Percentiles rank a stretch among this genome's conserved stretches.
Evolutionary conservation across 2,888 invertebrate species (phyloP).

Genomic region (Aromia moschata): DNA sequence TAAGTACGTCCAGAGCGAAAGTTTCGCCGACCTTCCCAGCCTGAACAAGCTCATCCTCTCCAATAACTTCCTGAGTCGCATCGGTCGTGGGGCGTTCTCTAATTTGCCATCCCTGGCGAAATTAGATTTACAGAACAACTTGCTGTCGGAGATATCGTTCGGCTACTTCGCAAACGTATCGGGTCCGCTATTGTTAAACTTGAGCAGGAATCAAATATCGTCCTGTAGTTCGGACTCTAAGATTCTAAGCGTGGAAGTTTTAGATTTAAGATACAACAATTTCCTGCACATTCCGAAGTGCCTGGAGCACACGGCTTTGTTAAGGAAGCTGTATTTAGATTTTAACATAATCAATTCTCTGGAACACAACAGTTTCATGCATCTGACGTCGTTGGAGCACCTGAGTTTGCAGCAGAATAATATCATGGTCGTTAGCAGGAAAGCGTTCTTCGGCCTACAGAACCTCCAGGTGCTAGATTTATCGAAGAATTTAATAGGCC

Average conservation of each 20-base stretch:
- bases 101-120: constrained; percentile 80
- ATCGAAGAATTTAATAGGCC: constrained; percentile 78
- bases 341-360: constrained; percentile 78
- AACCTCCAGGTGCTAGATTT: constrained; percentile 82
- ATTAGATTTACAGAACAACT: constrained; percentile 83
- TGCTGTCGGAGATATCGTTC: constrained; percentile 74
- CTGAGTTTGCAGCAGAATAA: constrained; percentile 79
- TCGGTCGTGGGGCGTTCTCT: constrained; percentile 78
- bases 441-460: constrained; percentile 79
- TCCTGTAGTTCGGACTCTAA: constrained; percentile 62
- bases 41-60: constrained; percentile 85
- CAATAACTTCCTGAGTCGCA: constrained; percentile 79
- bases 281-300: constrained; percentile 74
- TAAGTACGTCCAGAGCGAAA: constrained; percentile 72
- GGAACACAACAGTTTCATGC: constrained; percentile 79
- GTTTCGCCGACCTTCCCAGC: constrained; percentile 81
- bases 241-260: constrained; percentile 71
- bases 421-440: constrained; percentile 75
- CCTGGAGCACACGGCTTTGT: constrained; percentile 71
- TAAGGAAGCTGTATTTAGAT: constrained; percentile 76
- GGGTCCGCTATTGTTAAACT: constrained; percentile 77
- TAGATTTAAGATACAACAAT: constrained; percentile 77
- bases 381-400: constrained; percentile 75
- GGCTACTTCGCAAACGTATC: constrained; percentile 76
- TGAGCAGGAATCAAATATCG: constrained; percentile 76